Evolutionary conservation across 2,113 vertebrate species (phyloP).

Genomic region (Oreochromis tanganicae): DNA sequence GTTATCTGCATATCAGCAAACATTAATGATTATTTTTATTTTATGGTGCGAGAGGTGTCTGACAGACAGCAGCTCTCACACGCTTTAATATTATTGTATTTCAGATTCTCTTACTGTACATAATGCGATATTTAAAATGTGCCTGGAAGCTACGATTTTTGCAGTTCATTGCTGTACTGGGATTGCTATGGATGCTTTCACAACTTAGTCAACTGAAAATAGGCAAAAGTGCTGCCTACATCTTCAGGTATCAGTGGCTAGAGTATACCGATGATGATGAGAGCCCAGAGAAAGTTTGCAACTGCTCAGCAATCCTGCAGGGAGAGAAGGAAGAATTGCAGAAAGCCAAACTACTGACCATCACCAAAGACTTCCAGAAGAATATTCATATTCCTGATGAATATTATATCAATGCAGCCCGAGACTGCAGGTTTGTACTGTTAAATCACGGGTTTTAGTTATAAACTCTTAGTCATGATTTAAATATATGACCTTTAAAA

Average conservation of each 20-base stretch:
- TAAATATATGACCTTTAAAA: background rate
- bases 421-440: slow-evolving; percentile 69
- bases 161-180: background rate
- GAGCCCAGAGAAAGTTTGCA: slow-evolving; percentile 48
- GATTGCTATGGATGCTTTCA: background rate
- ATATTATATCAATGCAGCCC: slow-evolving; percentile 79
- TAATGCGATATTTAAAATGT: background rate
- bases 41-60: too few relatives aligned
- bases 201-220: background rate
- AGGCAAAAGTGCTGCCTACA: background rate
- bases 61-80: background rate
- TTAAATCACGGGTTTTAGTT: too few relatives aligned
- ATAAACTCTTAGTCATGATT: too few relatives aligned
- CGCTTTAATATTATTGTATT: background rate
- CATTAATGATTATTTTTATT: too few relatives aligned
- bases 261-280: slow-evolving; percentile 52
- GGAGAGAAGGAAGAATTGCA: slow-evolving; percentile 74
- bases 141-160: background rate
- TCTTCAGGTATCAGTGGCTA: slow-evolving; percentile 18
- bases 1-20: too few relatives aligned
- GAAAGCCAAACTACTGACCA: background rate
- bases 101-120: background rate
- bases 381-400: slow-evolving; percentile 58
- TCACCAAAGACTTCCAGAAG: background rate
- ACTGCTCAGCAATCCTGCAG: slow-evolving; percentile 78